These are phyloP conservation scores for Drosophila sproati DNA, from an alignment of 1,140 invertebrate species.

Conservation along the genomic window DNA sequence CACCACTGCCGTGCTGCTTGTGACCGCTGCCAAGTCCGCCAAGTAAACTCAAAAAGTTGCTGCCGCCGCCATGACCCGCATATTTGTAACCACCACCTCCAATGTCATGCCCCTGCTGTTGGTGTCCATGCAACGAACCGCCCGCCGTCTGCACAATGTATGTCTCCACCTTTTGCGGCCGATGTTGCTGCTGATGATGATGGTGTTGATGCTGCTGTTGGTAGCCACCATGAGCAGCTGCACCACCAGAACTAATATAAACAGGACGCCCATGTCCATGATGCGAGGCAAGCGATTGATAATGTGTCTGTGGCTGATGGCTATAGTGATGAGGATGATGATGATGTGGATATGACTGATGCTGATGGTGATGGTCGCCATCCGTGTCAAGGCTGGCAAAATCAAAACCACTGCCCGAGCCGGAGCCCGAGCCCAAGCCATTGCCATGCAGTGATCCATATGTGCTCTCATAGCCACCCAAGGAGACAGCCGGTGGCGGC, in stretches of 20 bases:
- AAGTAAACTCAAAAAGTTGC: conserved; percentile 15
- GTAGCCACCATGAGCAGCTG: conserved; percentile 3
- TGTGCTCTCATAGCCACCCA: conserved; percentile 42
- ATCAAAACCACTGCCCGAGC: conserved; percentile 56
- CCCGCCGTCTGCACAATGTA: conserved; percentile 65
- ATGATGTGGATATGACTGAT: conserved; percentile 11
- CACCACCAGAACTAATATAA: conserved; percentile 29
- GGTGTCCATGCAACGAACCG: conserved; percentile 14
- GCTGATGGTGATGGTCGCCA: conserved; percentile 19
- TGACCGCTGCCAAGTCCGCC: conserved; percentile 26
- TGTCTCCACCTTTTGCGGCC: conserved; percentile 61
- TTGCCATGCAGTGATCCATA: conserved; percentile 48
- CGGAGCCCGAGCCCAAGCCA: conserved; percentile 25
- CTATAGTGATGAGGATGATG: conserved; percentile 23
- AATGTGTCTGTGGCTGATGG: conserved; percentile 12
- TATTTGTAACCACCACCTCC: conserved; percentile 43
- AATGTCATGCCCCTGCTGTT: conserved; percentile 1
- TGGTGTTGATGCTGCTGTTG: conserved; percentile 16
- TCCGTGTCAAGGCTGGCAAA: conserved; percentile 48
- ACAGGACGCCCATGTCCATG: conserved; percentile 35
- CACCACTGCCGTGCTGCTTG: conserved; percentile 45
- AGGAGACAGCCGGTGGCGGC: conserved; percentile 39
- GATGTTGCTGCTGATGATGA: conserved; percentile 24
- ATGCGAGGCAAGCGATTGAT: conserved; percentile 14
- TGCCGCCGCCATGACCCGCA: conserved; percentile 12